Evolutionary conservation across 2,888 invertebrate genomes (phyloP), one percentile per base, ranked within the genome.

Genomic region (Chymomyza caudatula): DNA sequence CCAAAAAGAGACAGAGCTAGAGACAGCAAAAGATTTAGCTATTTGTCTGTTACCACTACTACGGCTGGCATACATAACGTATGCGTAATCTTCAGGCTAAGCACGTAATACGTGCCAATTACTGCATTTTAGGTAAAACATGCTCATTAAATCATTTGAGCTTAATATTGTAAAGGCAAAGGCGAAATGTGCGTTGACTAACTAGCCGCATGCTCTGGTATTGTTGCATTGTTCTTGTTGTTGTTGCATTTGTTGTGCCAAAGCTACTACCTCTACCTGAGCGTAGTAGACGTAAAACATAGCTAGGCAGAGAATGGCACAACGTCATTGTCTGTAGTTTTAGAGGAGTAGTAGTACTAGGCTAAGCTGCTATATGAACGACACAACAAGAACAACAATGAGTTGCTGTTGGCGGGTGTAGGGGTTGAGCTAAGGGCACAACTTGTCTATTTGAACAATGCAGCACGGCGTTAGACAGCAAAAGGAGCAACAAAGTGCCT

Each of bases 21-120:
- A 37, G 29, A 4, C 17, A 13, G 43, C 70, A 60, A 80, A 76
- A 80, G 79, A 79, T 83, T 83, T 79, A 83, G 84, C 73, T 79
- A 83, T 79, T 79, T 79, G 84, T 83, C 81, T 68, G 67, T 11
- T 17, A 15, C 47, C n/a, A 6, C 6, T 47, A 15, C 60, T 68
- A 49, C 71, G 22, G 51, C 51, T 51, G 51, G 51, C 25, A 29
- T 25, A 53, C 53, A 15, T n/a, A n/a, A 54, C 60, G 73, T 63
- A 69, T 73, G 66, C 54, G 68, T 69, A 79, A 82, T 83, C 78
- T 80, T 73, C 69, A 78, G 74, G 68, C 76, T 85, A 71, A 85
- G 82, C 81, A 83, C 76, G 81, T 83, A 83, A 85, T 83, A 77
- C 86, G 82, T 83, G 86, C 85, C 86, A 83, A 83, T 83, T 83